Conservation (phyloP, 2,888 invertebrate species). For the Cryptophagus acutangulus region DNA sequence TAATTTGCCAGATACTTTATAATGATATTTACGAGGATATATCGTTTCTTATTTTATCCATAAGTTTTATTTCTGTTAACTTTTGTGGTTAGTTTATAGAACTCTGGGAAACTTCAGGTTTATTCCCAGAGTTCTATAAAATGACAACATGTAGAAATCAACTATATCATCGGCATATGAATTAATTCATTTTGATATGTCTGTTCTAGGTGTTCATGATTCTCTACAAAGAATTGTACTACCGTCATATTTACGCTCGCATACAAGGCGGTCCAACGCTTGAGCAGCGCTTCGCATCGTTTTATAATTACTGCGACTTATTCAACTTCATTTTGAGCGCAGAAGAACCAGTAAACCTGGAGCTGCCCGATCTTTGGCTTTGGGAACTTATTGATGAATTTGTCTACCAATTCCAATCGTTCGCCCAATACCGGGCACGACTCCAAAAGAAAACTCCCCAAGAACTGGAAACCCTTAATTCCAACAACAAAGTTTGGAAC, state of each 20-base stretch:
- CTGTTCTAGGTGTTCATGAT: slow-evolving; percentile 84
- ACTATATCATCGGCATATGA: background rate
- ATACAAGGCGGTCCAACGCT: slow-evolving; percentile 85
- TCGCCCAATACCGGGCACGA: slow-evolving; percentile 74
- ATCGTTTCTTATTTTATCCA: too few relatives aligned
- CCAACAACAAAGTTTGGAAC: slow-evolving; percentile 93
- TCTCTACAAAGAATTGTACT: slow-evolving; percentile 95
- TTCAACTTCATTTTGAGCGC: slow-evolving; percentile 94
- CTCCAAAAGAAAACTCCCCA: slow-evolving; percentile 71
- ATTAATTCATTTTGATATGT: too few relatives aligned
- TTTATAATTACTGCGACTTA: slow-evolving; percentile 96
- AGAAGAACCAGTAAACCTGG: slow-evolving; percentile 80
- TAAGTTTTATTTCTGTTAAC: too few relatives aligned
- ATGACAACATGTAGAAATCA: too few relatives aligned
- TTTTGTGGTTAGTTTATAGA: too few relatives aligned
- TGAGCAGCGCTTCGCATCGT: slow-evolving; percentile 90
- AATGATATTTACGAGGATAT: too few relatives aligned
- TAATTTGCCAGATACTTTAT: too few relatives aligned
- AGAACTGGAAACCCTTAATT: slow-evolving; percentile 72
- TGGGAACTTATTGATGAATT: slow-evolving; percentile 99
- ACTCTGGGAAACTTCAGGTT: too few relatives aligned
- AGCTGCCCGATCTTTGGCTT: slow-evolving; percentile 96
- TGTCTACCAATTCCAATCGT: slow-evolving; percentile 95
- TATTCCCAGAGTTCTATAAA: too few relatives aligned
- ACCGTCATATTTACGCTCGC: slow-evolving; percentile 93